These are phyloP conservation scores for Dryoscopus gambensis DNA, from an alignment of 2,113 vertebrate species.

Conservation along the genomic window DNA sequence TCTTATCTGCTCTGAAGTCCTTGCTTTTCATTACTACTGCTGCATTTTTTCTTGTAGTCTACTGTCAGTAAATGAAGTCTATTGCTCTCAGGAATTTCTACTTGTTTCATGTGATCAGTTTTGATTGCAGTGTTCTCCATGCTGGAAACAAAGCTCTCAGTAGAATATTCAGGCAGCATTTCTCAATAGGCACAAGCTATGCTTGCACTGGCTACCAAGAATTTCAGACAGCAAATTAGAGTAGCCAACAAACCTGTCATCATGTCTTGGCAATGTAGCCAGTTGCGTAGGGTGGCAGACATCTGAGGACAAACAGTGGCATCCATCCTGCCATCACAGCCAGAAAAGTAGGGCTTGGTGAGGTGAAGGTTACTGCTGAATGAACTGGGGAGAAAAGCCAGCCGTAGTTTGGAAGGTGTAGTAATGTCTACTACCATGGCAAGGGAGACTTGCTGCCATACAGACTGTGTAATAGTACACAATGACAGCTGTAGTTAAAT, in stretches of 20 bases:
- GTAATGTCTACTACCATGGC: too few species aligned
- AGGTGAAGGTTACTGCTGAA: not conserved
- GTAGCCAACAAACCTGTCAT: not conserved
- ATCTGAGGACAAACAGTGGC: not conserved
- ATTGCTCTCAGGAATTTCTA: not conserved
- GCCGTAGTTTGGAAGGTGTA: not conserved
- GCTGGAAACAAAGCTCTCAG: not conserved
- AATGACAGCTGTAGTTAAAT: not conserved
- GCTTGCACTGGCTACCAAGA: not conserved
- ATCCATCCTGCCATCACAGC: not conserved
- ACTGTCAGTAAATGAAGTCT: not conserved
- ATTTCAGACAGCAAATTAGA: not conserved
- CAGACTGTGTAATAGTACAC: not conserved
- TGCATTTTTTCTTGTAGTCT: not conserved
- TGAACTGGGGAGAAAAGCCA: not conserved
- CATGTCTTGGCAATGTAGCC: too few species aligned
- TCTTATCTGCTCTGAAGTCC: not conserved
- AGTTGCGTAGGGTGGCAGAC: not conserved
- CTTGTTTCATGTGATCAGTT: not conserved
- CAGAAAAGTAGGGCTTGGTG: not conserved
- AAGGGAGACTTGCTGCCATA: not conserved
- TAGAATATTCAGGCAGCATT: constrained; percentile 25
- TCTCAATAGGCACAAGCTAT: not conserved
- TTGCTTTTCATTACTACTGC: not conserved
- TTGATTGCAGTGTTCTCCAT: not conserved